These are phyloP conservation scores for Lasioglossum pauxillum DNA, from an alignment of 2,888 invertebrate genomes.

Conservation along the genomic window DNA sequence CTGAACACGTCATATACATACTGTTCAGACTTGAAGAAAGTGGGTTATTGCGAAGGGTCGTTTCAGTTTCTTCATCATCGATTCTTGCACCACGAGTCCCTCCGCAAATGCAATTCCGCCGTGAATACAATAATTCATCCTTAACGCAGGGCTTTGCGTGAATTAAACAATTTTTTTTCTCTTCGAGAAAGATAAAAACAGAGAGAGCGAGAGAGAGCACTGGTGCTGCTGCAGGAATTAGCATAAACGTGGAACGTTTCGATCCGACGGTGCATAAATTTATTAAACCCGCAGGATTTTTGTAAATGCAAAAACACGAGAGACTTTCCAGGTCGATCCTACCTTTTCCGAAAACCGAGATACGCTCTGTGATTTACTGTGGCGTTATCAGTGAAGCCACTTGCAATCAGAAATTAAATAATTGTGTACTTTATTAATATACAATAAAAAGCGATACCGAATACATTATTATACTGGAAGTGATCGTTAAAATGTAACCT, in stretches of 20 bases:
- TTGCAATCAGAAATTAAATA: too few species aligned
- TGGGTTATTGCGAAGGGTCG: conserved; percentile 25
- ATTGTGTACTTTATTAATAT: too few species aligned
- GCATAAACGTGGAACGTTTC: conserved; percentile 47
- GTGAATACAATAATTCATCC: conserved; percentile 37
- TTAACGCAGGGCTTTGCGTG: conserved; percentile 33
- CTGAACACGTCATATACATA: not conserved
- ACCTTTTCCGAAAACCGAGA: not conserved
- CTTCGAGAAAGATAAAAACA: not conserved
- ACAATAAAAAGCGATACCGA: not conserved
- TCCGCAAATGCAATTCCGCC: not conserved
- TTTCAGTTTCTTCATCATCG: conserved; percentile 23
- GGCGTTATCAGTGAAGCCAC: not conserved
- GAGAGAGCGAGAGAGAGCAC: not conserved
- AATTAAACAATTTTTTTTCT: conserved; percentile 45
- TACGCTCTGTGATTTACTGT: not conserved
- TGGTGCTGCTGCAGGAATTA: conserved; percentile 29
- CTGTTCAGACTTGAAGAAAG: not conserved
- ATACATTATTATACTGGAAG: not conserved
- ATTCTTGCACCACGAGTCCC: conserved; percentile 5
- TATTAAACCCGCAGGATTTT: not conserved
- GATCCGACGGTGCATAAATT: conserved; percentile 44
- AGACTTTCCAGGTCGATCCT: not conserved
- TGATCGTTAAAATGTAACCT: not conserved
- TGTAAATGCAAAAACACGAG: not conserved